Conservation (phyloP, 2,113 vertebrate species). For the Pteruthius melanotis region DNA sequence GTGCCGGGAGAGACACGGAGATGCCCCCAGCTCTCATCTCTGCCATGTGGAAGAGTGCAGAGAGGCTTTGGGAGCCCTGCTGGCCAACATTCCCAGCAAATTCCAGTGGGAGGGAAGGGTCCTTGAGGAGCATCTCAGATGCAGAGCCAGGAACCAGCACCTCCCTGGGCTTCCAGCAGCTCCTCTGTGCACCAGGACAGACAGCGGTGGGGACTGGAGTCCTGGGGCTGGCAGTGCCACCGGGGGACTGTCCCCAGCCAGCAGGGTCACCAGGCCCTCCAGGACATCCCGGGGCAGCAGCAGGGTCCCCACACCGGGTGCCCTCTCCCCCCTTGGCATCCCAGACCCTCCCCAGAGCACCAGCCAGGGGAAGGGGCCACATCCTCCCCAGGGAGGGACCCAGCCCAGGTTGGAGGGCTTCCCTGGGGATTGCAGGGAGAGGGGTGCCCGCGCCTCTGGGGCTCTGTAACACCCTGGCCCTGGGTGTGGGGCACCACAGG, state of each 20-base stretch:
- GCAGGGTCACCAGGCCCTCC: rapidly evolving
- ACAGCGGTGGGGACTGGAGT: rapidly evolving
- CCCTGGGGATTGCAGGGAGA: background rate
- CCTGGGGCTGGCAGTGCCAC: background rate
- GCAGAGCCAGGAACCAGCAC: background rate
- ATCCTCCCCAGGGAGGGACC: background rate
- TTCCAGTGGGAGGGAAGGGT: background rate
- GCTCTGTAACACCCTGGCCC: background rate
- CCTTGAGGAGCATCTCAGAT: background rate
- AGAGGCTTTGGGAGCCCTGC: background rate
- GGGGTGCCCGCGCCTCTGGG: too few relatives aligned
- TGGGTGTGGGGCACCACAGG: background rate
- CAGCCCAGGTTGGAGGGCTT: background rate
- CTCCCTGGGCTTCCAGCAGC: background rate
- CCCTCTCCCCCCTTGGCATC: background rate
- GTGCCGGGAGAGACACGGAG: background rate
- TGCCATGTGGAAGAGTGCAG: background rate
- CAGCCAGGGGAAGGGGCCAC: background rate
- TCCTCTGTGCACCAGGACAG: background rate
- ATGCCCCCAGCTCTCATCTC: rapidly evolving
- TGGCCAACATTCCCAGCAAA: background rate
- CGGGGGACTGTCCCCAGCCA: background rate
- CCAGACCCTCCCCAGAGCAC: background rate
- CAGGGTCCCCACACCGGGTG: background rate
- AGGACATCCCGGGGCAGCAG: background rate